Evolutionary conservation across 2,113 vertebrate genomes (phyloP).

Genomic region (Muntiacus muntjak): DNA sequence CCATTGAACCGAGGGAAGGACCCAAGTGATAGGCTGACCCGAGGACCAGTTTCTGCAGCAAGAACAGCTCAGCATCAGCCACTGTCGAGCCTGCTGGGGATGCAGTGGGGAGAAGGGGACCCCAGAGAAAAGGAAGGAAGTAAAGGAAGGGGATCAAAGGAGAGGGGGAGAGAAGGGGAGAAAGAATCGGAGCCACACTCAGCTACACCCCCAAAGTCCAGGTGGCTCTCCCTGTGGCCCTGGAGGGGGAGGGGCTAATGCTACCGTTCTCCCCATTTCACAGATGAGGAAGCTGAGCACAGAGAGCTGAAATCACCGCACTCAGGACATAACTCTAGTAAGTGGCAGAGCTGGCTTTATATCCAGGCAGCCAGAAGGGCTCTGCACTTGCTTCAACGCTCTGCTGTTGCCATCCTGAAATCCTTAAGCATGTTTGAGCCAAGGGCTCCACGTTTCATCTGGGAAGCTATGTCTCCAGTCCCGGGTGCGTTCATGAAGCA

Average conservation of each 20-base stretch:
- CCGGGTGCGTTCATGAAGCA: rapidly evolving
- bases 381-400: rapidly evolving
- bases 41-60: rapidly evolving
- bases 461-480: background rate
- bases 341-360: background rate
- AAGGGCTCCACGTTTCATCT: background rate
- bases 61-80: background rate
- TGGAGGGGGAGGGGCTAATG: background rate
- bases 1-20: rapidly evolving
- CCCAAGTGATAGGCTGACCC: background rate
- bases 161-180: background rate
- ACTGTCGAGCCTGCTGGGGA: rapidly evolving
- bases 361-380: background rate
- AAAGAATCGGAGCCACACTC: background rate
- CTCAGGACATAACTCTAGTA: no score
- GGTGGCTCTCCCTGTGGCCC: background rate
- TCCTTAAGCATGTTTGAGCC: background rate
- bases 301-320: background rate
- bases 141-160: background rate
- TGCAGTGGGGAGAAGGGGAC: no score
- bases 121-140: background rate
- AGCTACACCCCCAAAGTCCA: rapidly evolving
- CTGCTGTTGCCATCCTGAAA: background rate
- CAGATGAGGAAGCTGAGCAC: background rate
- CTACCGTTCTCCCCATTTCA: background rate